Evolutionary conservation across 2,888 invertebrate genomes (phyloP).

Genomic region (Caenorhabditis parvicauda): DNA sequence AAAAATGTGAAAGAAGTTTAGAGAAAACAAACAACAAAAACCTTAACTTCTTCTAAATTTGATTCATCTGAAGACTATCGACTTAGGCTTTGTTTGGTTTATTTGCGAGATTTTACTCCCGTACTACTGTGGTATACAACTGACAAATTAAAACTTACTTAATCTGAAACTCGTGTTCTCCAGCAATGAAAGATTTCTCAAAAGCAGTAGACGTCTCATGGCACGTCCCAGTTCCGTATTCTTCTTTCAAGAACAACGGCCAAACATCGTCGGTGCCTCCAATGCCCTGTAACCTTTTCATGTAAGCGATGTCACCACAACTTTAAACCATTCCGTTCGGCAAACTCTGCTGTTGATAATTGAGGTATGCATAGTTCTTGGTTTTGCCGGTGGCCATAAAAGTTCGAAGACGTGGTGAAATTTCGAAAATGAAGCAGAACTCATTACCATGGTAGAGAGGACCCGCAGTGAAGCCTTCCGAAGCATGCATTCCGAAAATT

Average conservation of each 20-base stretch:
- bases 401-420: slow-evolving; percentile 77
- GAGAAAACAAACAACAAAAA: too few relatives aligned
- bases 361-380: slow-evolving; percentile 86
- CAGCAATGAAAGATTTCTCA: slow-evolving; percentile 40
- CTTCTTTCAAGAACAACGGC: slow-evolving; percentile 46
- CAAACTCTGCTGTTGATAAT: slow-evolving; percentile 85
- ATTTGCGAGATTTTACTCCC: too few relatives aligned
- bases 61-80: too few relatives aligned
- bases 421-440: slow-evolving; percentile 79
- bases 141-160: too few relatives aligned
- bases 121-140: too few relatives aligned
- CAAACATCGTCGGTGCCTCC: slow-evolving; percentile 34
- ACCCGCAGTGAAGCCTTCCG: slow-evolving; percentile 62
- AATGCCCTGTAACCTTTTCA: slow-evolving; percentile 32
- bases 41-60: too few relatives aligned
- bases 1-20: too few relatives aligned
- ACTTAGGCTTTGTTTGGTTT: too few relatives aligned
- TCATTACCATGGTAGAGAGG: slow-evolving; percentile 66
- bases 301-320: neutral
- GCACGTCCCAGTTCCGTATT: slow-evolving; percentile 32
- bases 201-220: slow-evolving; percentile 29
- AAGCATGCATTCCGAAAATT: slow-evolving; percentile 86
- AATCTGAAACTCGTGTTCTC: slow-evolving; percentile 28
- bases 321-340: slow-evolving; percentile 78
- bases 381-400: slow-evolving; percentile 81